Base-by-base conservation (phyloP, 2,797 vertebrate genomes). In the Erethizon dorsatum region DNA sequence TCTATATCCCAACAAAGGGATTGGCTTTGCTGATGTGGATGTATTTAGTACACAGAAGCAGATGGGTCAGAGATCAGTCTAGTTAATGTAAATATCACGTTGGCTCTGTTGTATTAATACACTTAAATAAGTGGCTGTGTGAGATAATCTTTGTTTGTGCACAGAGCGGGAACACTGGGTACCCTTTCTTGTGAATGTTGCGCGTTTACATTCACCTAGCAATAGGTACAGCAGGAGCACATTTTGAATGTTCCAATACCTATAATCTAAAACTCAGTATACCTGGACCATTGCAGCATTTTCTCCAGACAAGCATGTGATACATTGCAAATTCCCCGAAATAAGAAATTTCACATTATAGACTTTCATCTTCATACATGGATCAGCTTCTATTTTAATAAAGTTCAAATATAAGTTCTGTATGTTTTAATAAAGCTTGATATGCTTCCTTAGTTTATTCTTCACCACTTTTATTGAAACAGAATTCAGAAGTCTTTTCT, bases 381-480 rank as follows among this genome's bases (percentile, higher is more conserved):
- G 31, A 13, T 22, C 4, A n/a, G 13, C 56, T 45, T 78, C 85
- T 50, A 28, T 33, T 50, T 92, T 57, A 85, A 45, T 75, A 52
- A 54, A 90, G 13, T 33, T 86, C 80, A 52, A 78, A 82, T 45
- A 78, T 18, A 94, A 73, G 85, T 73, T 92, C 83, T 50, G 41
- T 22, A 28, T n/a, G 73, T 61, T 75, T 88, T 86, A 93, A 91
- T 80, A 57, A 92, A 65, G 20, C 37, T 89, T 56, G 14, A 86
- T 45, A 59, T 47, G 65, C 75, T 57, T 15, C 12, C n/a, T 45
- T 56, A 41, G 47, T 63, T 75, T 52, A 52, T 86, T 90, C 63
- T 13, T 83, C 69, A 37, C 45, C 28, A 83, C 52, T 61, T 86
- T 94, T 78, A 71, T 31, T 75, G 28, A 90, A 77, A 57, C 2